Percentiles rank a stretch among this genome's conserved stretches.
These are phyloP conservation scores for Maccullochella peelii DNA, from an alignment of 2,113 vertebrate species.

Conservation along the genomic window DNA sequence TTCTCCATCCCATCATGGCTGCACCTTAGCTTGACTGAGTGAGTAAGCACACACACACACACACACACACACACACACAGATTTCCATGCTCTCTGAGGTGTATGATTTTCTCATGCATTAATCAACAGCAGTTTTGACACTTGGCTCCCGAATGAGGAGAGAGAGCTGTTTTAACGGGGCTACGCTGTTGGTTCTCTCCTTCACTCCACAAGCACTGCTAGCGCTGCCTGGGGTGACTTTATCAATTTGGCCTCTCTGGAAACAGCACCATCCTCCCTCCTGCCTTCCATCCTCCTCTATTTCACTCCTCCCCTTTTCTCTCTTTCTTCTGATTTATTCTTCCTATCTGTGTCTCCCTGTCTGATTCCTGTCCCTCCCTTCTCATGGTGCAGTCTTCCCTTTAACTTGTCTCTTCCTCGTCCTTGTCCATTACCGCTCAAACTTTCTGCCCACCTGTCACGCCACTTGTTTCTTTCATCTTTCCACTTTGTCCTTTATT, in stretches of 20 bases:
- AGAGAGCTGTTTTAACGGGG: constrained; percentile 50
- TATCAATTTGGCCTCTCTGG: constrained; percentile 70
- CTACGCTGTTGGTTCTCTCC: constrained; percentile 44
- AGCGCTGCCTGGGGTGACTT: constrained; percentile 70
- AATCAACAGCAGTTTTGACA: constrained; percentile 78
- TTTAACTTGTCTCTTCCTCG: background rate
- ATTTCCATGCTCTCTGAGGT: constrained; percentile 45
- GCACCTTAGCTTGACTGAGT: constrained; percentile 48
- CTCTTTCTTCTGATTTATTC: constrained; percentile 29
- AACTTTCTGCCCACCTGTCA: background rate
- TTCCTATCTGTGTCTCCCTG: background rate
- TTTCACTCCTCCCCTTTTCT: background rate
- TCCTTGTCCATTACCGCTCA: background rate
- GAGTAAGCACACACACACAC: constrained; percentile 27
- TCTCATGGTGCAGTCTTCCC: background rate
- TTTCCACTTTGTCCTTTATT: background rate
- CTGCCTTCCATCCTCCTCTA: constrained; percentile 1
- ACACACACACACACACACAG: constrained; percentile 4
- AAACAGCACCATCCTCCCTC: constrained; percentile 34
- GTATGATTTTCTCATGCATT: constrained; percentile 73
- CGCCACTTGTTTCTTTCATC: background rate
- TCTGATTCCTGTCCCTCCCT: background rate
- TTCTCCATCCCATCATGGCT: constrained; percentile 53
- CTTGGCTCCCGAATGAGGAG: constrained; percentile 50
- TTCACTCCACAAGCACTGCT: constrained; percentile 41